Base-by-base conservation (phyloP, 1,140 invertebrate genomes). In the Leptinotarsa texana region DNA sequence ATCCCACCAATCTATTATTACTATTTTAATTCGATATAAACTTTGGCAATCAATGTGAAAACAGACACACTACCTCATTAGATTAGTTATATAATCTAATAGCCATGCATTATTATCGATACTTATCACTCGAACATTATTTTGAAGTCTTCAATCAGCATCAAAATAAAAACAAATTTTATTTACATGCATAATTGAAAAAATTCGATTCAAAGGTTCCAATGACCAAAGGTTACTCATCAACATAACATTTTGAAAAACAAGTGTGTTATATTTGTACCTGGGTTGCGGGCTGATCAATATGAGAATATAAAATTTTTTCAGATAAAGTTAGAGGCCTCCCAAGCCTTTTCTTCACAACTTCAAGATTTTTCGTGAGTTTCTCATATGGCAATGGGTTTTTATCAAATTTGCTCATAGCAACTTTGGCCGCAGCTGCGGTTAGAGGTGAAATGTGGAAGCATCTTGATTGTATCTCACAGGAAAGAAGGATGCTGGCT, bases 271-370 rank as follows among this genome's bases (percentile, higher is more conserved):
- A 33, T 11, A 8, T 33, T 8, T 33, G 33, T 33, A 89, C 87
- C 88, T 95, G 94, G 77, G 89, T 92, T 63, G 90, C 83, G 2
- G 98, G 96, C 82, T 99, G 92, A 91, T 99, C 97, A 78, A 99
- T 86, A 89, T 99, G 98, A 13, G 97, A 98, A 85, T 99, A 99
- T 3, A 99, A 86, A 78, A 99, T 93, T 86, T 99, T 99, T 85
- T 99, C 98, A 0, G 98, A 98, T 33, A 99, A 88, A 33, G 98
- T 99, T 82, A 99, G 86, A 3, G 98, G 97, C 70, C 97, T 91
- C 83, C 95, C 94, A 78, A 99, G 87, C 89, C 95, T 92, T 83
- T 96, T 94, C 81, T 93, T 95, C 2, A 99, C 93, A 73, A 96
- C 86, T 76, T 94, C 91, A 51, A 98, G 85, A 81, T 93, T 98